Evolutionary conservation across 2,888 invertebrate species (phyloP), one percentile per base, ranked within the genome.

Genomic region (Cepaea hortensis): DNA sequence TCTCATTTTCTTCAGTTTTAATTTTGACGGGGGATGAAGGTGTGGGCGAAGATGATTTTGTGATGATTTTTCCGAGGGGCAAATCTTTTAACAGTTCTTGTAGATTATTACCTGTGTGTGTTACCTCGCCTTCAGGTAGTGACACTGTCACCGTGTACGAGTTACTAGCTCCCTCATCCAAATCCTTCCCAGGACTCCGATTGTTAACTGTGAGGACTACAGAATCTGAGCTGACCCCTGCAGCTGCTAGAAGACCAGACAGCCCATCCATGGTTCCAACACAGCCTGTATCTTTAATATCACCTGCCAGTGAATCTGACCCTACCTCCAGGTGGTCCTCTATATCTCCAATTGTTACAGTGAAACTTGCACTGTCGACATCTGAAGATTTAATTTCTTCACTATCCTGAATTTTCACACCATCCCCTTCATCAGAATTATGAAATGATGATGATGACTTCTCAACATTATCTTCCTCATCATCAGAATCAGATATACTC

Each of bases 21-120:
- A 72, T 73, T 55, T 84, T 79, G 3, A 50, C 84, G 15, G 79
- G 84, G 5, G 82, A 77, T 18, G 76, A 61, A 61, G 68, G 18
- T 2, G 76, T 11, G 13, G 62, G 18, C 5, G 81, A 86, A 15
- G 75, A 81, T 7, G 81, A 61, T 50, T 86, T 86, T 65, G 86
- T 23, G 5, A 82, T 70, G 35, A 86, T 82, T 70, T 86, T 86
- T 18, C 82, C 82, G 0, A 82, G 77, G 46, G 86, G 86, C 15
- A 86, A 46, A 4, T 79, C 84, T 84, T 87, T 87, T n/a, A 87
- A 55, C 15, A 87, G 65, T 46, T 87, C 87, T 81, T 87, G 84
- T 7, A 87, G 70, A 80, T 87, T 84, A 48, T 80, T 76, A 20
- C 80, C 84, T 48, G 80, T 87, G 35, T 87, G 83, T 20, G 84